A percentile compares a stretch with the other conserved stretches of the same genome.
phyloP scores from a whole-genome alignment of 2,888 invertebrate genomes.

The Galerucella pusilla region DNA sequence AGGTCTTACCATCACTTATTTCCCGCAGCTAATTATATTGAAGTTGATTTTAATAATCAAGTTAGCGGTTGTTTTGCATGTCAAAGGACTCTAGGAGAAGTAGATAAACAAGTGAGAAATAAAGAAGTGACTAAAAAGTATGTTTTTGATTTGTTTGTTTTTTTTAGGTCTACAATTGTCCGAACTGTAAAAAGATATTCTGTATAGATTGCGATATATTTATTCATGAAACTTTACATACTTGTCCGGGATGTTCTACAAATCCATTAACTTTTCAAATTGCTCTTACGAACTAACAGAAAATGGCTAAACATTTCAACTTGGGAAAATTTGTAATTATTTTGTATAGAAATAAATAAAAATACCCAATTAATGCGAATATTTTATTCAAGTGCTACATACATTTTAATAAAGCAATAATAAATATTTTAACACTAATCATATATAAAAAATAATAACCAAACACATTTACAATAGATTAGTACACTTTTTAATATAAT shows the following conservation, averaged over 20 bases:
- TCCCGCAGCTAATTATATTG: slow-evolving; percentile 87
- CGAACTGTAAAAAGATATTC: slow-evolving; percentile 81
- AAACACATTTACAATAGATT: neutral
- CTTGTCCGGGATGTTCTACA: slow-evolving; percentile 96
- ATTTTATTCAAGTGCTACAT: neutral
- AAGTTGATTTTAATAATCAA: slow-evolving; percentile 73
- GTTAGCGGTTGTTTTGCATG: slow-evolving; percentile 79
- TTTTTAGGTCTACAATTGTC: slow-evolving; percentile 83
- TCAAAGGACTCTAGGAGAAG: slow-evolving; percentile 73
- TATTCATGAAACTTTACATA: slow-evolving; percentile 92
- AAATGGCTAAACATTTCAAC: neutral
- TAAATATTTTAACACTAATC: neutral
- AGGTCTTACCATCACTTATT: slow-evolving; percentile 98
- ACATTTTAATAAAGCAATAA: neutral
- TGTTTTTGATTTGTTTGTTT: slow-evolving; percentile 27
- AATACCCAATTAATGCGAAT: neutral
- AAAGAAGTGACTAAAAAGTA: neutral
- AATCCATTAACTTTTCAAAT: slow-evolving; percentile 67
- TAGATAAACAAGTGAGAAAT: slow-evolving; percentile 76
- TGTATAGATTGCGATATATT: slow-evolving; percentile 97
- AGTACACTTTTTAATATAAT: neutral
- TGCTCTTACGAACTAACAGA: slow-evolving; percentile 47
- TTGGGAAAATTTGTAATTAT: too few relatives aligned
- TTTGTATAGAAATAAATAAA: neutral
- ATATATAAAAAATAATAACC: neutral